Evolutionary conservation across 2,888 invertebrate species (phyloP), one percentile per base, ranked within the genome.

Genomic region (Cerastoderma edule): DNA sequence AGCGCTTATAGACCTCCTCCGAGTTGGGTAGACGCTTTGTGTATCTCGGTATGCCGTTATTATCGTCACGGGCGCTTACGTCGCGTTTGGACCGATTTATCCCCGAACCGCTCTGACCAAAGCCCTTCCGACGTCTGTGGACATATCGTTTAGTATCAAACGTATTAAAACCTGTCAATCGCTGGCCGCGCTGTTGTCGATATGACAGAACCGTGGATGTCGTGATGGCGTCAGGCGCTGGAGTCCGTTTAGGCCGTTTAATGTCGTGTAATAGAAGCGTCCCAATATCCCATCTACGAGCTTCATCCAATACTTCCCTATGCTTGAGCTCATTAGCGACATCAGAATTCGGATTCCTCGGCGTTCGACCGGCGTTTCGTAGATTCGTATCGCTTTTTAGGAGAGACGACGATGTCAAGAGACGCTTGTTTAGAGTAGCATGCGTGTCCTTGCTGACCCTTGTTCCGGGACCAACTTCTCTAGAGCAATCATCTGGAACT

Each of bases 161-260:
- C n/a, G 27, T 28, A 60, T 60, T 22, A 39, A 39, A 35, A 39
- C 6, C 60, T 24, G 35, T 60, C 39, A 27, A 19, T 22, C 19
- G n/a, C 60, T 27, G 27, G 22, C 22, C 39, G 16, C 60, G 35
- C n/a, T n/a, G n/a, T 22, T 22, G 39, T n/a, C 24, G 35, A 60
- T 27, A 39, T 22, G 60, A 60, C 8, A 35, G 39, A 6, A 39
- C 22, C 16, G n/a, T n/a, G n/a, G 60, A 10, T 39, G 60, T 22
- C 22, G 22, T 22, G 39, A 22, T n/a, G 8, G 39, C 39, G 27
- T 35, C 39, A 39, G 35, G 60, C 60, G 35, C 30, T 60, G 39
- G 39, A 60, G 24, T 60, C 35, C 60, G 60, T 60, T 60, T 60
- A 60, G 60, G 39, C 60, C 35, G 32, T 60, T 60, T 60, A 60